Percentiles rank a stretch among this genome's conserved stretches.
Evolutionary conservation across 2,888 invertebrate species (phyloP).

Genomic region (Cheilosia variabilis): DNA sequence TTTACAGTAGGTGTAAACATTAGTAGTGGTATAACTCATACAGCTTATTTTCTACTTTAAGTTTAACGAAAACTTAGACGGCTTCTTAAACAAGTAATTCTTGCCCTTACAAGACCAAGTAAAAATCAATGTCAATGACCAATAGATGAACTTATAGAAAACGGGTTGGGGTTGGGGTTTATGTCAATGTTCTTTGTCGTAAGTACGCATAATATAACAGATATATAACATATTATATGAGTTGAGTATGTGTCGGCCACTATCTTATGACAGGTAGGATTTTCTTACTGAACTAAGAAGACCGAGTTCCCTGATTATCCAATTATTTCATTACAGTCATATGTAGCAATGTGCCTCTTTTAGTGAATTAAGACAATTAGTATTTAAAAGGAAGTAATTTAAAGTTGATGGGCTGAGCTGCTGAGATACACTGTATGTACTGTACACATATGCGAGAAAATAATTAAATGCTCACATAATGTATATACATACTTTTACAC

Average conservation of each 20-base stretch:
- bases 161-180: neutral
- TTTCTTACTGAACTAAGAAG: neutral
- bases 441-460: constrained; percentile 40
- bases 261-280: neutral
- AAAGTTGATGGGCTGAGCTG: constrained; percentile 40
- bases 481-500: too few relatives aligned
- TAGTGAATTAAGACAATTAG: constrained; percentile 64
- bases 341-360: constrained; percentile 20
- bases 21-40: too few relatives aligned
- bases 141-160: constrained; percentile 28
- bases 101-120: too few relatives aligned
- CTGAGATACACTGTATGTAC: constrained; percentile 13
- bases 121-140: constrained; percentile 40
- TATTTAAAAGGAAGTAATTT: constrained; percentile 69
- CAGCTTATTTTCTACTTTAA: too few relatives aligned
- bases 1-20: too few relatives aligned
- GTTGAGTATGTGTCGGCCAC: neutral
- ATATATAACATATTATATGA: neutral
- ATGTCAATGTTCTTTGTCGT: too few relatives aligned
- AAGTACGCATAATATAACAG: neutral
- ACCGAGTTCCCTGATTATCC: constrained; percentile 49
- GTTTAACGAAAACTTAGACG: too few relatives aligned
- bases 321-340: constrained; percentile 50
- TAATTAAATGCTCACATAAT: constrained; percentile 59
- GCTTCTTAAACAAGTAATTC: too few relatives aligned